Evolutionary conservation across 2,888 invertebrate genomes (phyloP), one percentile per base, ranked within the genome.

Genomic region (Leucophenga montana): DNA sequence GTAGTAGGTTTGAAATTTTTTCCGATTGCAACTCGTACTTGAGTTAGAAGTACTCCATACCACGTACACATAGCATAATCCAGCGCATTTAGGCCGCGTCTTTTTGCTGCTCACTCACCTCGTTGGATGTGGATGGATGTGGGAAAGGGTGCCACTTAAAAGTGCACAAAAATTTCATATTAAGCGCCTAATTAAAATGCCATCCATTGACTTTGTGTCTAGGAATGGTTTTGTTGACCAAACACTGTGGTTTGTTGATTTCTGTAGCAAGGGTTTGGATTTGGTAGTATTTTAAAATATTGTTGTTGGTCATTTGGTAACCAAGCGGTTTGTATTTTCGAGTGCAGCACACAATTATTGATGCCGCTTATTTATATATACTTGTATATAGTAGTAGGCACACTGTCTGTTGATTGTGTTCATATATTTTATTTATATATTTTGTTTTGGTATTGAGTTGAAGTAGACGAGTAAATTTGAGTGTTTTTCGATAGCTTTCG

Each of bases 161-260:
- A 61, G 33, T 39, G 61, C 39, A 39, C 61, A 61, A 11, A 59
- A 61, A 39, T 39, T 39, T 61, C 39, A 61, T 61, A 82, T 84
- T 82, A 84, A 78, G 81, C 75, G 84, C 78, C 84, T 81, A 81
- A 81, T 81, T 81, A 84, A 82, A 82, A 82, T 72, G 71, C 71
- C 61, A 39, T 3, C 39, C 3, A 39, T 39, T 61, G 33, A 44
- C 39, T 16, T 39, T 61, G 11, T 61, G 61, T 61, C 61, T 61
- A 31, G 16, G 44, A 8, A 11, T 3, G 39, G 11, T 39, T 39
- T 11, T 39, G 39, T 39, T 61, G 39, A 61, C 61, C 61, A 61
- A 39, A 61, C 44, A 39, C 11, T 39, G 11, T 11, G 39, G 39
- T 39, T 39, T 1, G 39, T 27, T 27, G 39, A 8, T 39, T 39